Evolutionary conservation across 1,140 invertebrate genomes (phyloP).

Genomic region (Leptinotarsa defecta): DNA sequence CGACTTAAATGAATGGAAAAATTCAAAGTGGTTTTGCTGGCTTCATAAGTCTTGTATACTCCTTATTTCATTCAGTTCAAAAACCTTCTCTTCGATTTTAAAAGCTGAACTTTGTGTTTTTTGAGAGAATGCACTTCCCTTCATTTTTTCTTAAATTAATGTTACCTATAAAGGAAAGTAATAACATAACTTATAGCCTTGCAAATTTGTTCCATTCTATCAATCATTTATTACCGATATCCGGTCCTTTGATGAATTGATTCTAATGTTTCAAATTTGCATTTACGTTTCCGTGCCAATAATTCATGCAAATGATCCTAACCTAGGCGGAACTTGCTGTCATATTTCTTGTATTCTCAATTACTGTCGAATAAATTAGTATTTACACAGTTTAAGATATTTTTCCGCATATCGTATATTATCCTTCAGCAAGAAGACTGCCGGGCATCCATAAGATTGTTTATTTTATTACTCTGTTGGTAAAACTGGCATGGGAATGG

Average conservation of each 20-base stretch:
- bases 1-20: too few species aligned
- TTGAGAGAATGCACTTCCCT: too few species aligned
- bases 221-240: not conserved
- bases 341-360: not conserved
- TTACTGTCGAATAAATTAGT: not conserved
- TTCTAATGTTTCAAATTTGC: not conserved
- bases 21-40: too few species aligned
- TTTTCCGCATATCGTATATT: slow-evolving; percentile 3
- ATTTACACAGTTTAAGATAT: slow-evolving; percentile 4
- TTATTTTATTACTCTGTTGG: not conserved
- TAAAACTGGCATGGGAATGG: not conserved
- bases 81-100: too few species aligned
- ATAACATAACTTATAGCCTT: too few species aligned
- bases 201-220: too few species aligned
- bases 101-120: too few species aligned
- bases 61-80: too few species aligned
- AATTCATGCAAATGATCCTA: not conserved
- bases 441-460: not conserved
- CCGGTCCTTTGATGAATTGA: not conserved
- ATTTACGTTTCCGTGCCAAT: not conserved
- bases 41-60: too few species aligned
- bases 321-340: not conserved
- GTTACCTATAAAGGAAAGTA: too few species aligned
- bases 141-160: too few species aligned
- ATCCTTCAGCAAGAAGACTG: not conserved